Base-by-base conservation (phyloP, 1,140 invertebrate genomes). In the Neelides sp. region DNA sequence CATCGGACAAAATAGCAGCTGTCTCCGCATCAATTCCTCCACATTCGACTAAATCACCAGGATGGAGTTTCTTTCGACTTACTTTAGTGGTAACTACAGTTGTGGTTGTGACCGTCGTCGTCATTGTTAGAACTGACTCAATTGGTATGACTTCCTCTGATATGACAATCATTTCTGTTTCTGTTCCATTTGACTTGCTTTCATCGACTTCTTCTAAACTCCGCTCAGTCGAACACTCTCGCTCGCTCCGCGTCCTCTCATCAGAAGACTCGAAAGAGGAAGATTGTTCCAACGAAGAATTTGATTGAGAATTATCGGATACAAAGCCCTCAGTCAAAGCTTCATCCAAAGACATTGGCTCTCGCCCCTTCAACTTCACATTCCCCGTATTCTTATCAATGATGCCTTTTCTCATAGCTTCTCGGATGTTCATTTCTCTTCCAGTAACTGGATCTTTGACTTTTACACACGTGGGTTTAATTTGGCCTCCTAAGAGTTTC, bases 1-100 rank as follows among this genome's bases (percentile, higher is more conserved):
- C 66, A 34, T 71, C 66, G 49, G 78, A 69, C n/a, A 90, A 69
- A 19, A 82, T 70, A 19, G 77, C 68, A 0, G 77, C 80, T 4
- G 85, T 88, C 55, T 77, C 70, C 56, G 74, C 64, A 68, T 90
- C 83, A 41, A 89, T 77, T 36, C 91, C 69, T 8, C 79, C 82
- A 56, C 75, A 77, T 52, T 81, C 73, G 4, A 80, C 57, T 1
- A 85, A 84, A 62, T 86, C 81, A 43, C 72, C 73, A 1, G 79
- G 77, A 10, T 58, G 57, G 3, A 60, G 27, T 34, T 41, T 39
- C 23, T 40, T 41, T 23, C 55, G 19, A 10, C 55, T 57, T 13
- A 61, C 52, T 55, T 53, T 61, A 1, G 55, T 57, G 5, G 55
- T 49, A 15, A 61, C 53, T 4, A 57, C 46, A 8, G 55, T 61